A percentile compares a stretch with the other conserved stretches of the same genome.
Evolutionary conservation across 2,797 vertebrate species (phyloP).

Genomic region (Spinus pinus): DNA sequence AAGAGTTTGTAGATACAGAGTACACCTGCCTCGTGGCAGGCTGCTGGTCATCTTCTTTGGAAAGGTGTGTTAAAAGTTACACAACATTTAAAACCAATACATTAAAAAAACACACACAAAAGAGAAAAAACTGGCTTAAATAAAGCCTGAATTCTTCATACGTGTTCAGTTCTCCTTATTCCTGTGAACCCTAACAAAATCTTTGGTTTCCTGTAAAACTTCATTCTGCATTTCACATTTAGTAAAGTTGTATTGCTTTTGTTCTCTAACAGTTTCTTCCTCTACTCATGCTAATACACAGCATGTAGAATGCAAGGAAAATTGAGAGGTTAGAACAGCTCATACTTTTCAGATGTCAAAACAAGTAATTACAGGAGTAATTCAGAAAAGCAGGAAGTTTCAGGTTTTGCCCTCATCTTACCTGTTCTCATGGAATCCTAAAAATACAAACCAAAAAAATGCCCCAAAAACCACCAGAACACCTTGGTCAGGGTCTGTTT

Average conservation of each 20-base stretch:
- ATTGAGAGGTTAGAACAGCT: neutral
- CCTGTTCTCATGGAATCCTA: neutral
- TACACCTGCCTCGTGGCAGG: neutral
- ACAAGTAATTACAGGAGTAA: neutral
- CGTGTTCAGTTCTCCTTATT: neutral
- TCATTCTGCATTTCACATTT: neutral
- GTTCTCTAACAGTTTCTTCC: neutral
- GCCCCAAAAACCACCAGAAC: fast-evolving
- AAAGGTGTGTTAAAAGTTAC: neutral
- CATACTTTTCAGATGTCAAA: neutral
- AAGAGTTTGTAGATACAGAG: neutral
- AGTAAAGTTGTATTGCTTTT: neutral
- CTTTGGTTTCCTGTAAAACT: neutral
- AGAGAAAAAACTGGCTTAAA: neutral
- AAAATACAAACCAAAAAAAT: neutral
- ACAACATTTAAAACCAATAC: neutral
- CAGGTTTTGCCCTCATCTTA: neutral
- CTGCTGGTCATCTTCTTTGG: neutral
- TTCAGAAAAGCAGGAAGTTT: constrained; percentile 9
- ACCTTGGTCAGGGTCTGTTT: neutral
- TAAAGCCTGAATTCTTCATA: neutral
- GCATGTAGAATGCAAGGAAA: neutral
- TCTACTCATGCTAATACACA: neutral
- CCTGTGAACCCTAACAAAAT: neutral
- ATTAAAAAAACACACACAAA: neutral